phyloP scores from a whole-genome alignment of 30 jellyfish, hydroid and myxozoan species.

The Nemopilema nomurai region DNA sequence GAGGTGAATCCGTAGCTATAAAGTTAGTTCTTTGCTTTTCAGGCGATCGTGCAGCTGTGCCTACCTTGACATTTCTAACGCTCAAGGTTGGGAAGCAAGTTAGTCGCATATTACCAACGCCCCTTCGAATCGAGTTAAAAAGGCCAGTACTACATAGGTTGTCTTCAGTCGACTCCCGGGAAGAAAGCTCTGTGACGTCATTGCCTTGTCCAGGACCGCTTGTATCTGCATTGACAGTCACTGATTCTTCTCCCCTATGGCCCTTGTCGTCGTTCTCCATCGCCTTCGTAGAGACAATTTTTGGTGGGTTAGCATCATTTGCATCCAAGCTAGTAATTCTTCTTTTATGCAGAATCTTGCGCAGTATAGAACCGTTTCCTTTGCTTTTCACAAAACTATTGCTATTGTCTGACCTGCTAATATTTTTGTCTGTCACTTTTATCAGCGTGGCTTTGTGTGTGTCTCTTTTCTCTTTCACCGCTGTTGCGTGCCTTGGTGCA shows the following conservation, averaged over 20 bases:
- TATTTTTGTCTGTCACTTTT: not conserved
- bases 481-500: not conserved
- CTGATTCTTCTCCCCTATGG: too few species aligned
- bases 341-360: not conserved
- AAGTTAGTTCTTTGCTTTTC: not conserved
- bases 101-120: not conserved
- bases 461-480: not conserved
- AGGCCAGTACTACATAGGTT: slow-evolving; percentile 7
- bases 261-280: not conserved
- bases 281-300: not conserved
- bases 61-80: not conserved
- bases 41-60: not conserved
- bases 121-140: not conserved
- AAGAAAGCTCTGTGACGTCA: not conserved
- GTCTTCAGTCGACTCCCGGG: not conserved
- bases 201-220: too few species aligned
- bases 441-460: not conserved
- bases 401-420: not conserved
- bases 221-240: not conserved
- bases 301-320: not conserved
- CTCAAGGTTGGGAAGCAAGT: slow-evolving; percentile 9
- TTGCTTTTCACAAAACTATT: not conserved
- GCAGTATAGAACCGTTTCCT: not conserved
- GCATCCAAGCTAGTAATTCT: not conserved
- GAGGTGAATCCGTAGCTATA: not conserved